Evolutionary conservation across 2,888 invertebrate genomes (phyloP), one percentile per base, ranked within the genome.

Genomic region (Lottia gigantea): DNA sequence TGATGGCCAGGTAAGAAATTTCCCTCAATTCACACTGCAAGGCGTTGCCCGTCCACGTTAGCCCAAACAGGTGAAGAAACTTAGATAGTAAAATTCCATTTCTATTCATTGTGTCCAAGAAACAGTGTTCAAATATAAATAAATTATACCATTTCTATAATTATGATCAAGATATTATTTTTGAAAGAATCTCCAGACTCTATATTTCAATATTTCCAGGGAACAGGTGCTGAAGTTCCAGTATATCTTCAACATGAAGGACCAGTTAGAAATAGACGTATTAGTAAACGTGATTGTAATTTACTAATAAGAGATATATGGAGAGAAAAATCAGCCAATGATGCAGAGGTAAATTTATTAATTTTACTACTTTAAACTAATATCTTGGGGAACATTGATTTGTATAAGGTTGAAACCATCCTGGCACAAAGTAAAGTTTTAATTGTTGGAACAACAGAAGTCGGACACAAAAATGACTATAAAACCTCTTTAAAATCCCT

Each of bases 221-320:
- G 88, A 19, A 82, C 81, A 16, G 86, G 84, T 25, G 82, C 82
- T 19, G 72, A 80, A 26, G 81, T 88, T n/a, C 87, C 88, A 8
- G 80, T 81, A 61, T 88, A 87, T 75, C 78, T 88, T 46, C 82
- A 81, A 62, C 81, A 78, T 74, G 87, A 86, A 40, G 86, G 86
- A 16, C 81, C 81, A 64, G 85, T 88, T 1, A 74, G 85, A 15
- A 88, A 88, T 74, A 74, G 88, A 64, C 77, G 84, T 6, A 77
- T 88, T 1, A 84, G 85, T 46, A 88, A 87, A 73, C 76, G 87
- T 26, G 88, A 88, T 76, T 80, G 82, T 26, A 78, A 82, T 0
- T 75, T 88, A 26, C 79, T 87, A n/a, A 83, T 88, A 70, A 81
- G 80, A 68, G 88, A 88, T 71, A 85, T 88, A 70, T 88, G 88